A percentile compares a stretch with the other conserved stretches of the same genome.
Evolutionary conservation across 2,888 invertebrate species (phyloP).

Genomic region (Leptopterna dolabrata): DNA sequence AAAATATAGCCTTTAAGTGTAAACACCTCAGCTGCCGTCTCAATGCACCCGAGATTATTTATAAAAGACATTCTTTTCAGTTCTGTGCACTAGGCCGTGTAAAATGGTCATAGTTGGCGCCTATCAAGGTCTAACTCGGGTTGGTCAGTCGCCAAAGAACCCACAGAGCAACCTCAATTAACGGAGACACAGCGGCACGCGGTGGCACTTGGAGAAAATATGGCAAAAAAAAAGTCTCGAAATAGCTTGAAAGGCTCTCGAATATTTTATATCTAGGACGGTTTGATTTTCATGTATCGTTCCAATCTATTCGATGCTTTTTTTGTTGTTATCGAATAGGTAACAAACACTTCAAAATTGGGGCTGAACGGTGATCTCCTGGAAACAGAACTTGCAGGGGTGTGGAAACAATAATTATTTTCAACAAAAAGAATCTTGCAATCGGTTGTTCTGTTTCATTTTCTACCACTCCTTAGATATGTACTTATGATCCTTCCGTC

Average conservation of each 20-base stretch:
- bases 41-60: background rate
- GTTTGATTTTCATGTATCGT: too few species aligned
- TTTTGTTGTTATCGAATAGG: too few species aligned
- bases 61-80: background rate
- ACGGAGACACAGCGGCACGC: background rate
- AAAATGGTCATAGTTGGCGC: conserved; percentile 1
- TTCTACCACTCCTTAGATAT: too few species aligned
- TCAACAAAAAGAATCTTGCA: too few species aligned
- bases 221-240: background rate
- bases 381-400: too few species aligned
- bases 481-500: too few species aligned
- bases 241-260: background rate
- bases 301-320: too few species aligned
- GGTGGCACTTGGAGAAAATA: background rate
- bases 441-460: too few species aligned
- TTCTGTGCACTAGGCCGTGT: background rate
- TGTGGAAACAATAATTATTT: too few species aligned
- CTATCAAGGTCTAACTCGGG: background rate
- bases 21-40: background rate
- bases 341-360: too few species aligned
- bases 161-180: background rate
- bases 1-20: background rate
- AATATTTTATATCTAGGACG: background rate
- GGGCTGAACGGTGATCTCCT: too few species aligned
- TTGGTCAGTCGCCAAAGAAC: background rate